Evolutionary conservation across 2,888 invertebrate genomes (phyloP).

Genomic region (Agrochola lota): DNA sequence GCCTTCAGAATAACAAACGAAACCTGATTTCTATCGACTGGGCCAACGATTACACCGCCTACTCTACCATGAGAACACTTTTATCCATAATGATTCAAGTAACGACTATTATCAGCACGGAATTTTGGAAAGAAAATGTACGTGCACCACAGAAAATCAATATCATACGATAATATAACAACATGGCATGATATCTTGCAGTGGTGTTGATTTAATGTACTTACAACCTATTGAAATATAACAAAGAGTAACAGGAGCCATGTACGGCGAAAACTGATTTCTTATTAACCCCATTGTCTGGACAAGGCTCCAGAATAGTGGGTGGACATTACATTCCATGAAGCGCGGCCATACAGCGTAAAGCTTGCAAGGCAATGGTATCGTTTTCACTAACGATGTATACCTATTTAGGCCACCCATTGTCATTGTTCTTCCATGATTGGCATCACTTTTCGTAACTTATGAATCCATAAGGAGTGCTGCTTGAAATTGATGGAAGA

Average conservation of each 20-base stretch:
- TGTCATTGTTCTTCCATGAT: conserved; percentile 81
- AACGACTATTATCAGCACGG: conserved; percentile 64
- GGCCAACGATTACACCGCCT: conserved; percentile 82
- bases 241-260: conserved; percentile 68
- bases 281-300: conserved; percentile 69
- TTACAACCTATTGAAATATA: conserved; percentile 55
- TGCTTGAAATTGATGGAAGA: conserved; percentile 56
- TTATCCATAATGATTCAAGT: conserved; percentile 67
- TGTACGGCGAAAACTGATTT: conserved; percentile 65
- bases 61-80: conserved; percentile 72
- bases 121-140: conserved; percentile 55
- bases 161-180: conserved; percentile 33
- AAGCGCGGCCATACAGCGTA: conserved; percentile 70
- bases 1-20: conserved; percentile 89
- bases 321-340: conserved; percentile 73
- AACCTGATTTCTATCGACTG: conserved; percentile 90
- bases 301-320: conserved; percentile 63
- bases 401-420: conserved; percentile 80
- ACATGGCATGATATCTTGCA: conserved; percentile 31
- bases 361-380: conserved; percentile 74
- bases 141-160: conserved; percentile 42
- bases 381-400: conserved; percentile 75
- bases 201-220: conserved; percentile 51
- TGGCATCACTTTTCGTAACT: conserved; percentile 77
- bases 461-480: conserved; percentile 64